A percentile compares a stretch with the other conserved stretches of the same genome.
These are phyloP conservation scores for Strigamia maritima DNA, from an alignment of 2,888 invertebrate genomes.

Conservation along the genomic window DNA sequence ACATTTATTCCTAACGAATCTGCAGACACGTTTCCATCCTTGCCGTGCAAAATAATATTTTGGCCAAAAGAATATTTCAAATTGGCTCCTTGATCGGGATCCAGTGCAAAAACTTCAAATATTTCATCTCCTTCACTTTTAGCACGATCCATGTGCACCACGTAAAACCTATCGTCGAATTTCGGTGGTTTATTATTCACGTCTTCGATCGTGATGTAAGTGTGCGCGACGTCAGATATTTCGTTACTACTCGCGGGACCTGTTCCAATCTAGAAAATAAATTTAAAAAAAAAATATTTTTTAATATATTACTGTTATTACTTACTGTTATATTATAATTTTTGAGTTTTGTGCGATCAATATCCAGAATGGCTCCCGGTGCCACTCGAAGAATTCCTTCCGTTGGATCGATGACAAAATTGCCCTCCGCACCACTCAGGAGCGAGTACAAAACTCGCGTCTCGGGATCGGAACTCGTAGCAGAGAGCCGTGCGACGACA, in stretches of 20 bases:
- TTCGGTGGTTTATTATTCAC: conserved; percentile 52
- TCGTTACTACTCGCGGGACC: background rate
- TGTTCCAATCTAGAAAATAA: background rate
- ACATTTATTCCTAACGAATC: background rate
- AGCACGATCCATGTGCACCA: background rate
- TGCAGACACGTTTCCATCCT: conserved; percentile 33
- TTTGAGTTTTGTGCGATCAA: conserved; percentile 47
- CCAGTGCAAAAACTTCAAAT: conserved; percentile 38
- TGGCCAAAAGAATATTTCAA: conserved; percentile 40
- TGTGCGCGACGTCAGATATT: conserved; percentile 60
- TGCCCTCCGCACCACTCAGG: conserved; percentile 70
- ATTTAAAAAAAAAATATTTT: background rate
- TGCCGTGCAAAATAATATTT: conserved; percentile 21
- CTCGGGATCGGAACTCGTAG: conserved; percentile 74
- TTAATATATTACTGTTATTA: background rate
- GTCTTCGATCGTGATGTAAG: conserved; percentile 52
- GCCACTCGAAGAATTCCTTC: conserved; percentile 49
- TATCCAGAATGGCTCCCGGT: conserved; percentile 66
- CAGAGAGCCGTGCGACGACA: conserved; percentile 67
- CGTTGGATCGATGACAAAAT: conserved; percentile 67
- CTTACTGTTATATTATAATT: background rate
- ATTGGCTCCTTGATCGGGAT: conserved; percentile 41
- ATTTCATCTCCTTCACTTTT: conserved; percentile 39
- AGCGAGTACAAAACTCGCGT: conserved; percentile 62
- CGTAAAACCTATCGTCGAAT: background rate